Evolutionary conservation across 2,797 vertebrate species (phyloP).

Genomic region (Manis crassicaudata): DNA sequence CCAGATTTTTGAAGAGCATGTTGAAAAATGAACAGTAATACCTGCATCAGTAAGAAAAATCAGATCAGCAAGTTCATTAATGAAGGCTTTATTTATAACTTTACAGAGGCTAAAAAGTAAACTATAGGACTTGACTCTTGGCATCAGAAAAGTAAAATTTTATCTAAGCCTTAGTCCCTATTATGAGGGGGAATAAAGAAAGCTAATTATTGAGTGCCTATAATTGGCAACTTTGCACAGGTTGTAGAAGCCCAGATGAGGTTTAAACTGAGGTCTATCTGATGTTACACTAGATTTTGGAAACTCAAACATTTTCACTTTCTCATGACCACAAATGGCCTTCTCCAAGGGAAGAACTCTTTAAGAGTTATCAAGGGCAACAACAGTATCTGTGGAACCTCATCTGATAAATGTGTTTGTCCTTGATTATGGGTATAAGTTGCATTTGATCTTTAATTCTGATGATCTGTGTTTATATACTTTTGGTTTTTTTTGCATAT

Average conservation of each 20-base stretch:
- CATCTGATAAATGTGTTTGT: not conserved
- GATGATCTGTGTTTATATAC: not conserved
- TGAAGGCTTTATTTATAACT: not conserved
- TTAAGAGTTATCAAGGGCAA: conserved; percentile 1
- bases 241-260: not conserved
- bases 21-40: not conserved
- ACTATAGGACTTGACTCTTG: not conserved
- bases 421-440: not conserved
- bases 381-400: not conserved
- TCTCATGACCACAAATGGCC: not conserved
- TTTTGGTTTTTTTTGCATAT: conserved; percentile 19
- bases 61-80: not conserved
- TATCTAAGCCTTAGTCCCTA: not conserved
- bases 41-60: not conserved
- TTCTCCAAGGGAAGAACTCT: not conserved
- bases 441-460: not conserved
- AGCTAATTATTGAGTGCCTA: not conserved
- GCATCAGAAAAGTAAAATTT: not conserved
- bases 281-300: not conserved
- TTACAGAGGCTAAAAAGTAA: not conserved
- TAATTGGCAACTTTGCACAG: not conserved
- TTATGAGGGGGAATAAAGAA: conserved; percentile 6
- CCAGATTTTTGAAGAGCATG: conserved; percentile 5
- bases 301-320: conserved; percentile 41
- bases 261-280: not conserved